These are phyloP conservation scores for Euclidia mi DNA, from an alignment of 2,888 invertebrate species.

Conservation along the genomic window DNA sequence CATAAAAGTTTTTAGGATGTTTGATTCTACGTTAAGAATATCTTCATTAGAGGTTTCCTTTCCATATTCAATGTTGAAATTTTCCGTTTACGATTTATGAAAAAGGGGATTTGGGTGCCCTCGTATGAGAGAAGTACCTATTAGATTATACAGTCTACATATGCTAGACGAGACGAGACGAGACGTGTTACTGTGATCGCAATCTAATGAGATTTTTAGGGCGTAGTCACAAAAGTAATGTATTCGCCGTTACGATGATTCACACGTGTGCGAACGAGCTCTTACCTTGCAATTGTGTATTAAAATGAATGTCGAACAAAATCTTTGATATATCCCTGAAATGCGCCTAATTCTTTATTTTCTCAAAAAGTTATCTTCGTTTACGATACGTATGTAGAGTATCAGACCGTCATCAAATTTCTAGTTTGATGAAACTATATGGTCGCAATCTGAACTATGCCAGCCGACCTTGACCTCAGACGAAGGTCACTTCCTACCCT, in stretches of 20 bases:
- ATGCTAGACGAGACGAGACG: slow-evolving; percentile 63
- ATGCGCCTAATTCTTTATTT: too few relatives aligned
- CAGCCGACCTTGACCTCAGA: too few relatives aligned
- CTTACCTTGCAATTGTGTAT: slow-evolving; percentile 34
- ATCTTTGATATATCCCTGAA: neutral
- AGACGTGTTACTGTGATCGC: slow-evolving; percentile 67
- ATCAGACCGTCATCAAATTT: too few relatives aligned
- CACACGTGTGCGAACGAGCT: slow-evolving; percentile 37
- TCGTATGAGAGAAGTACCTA: slow-evolving; percentile 68
- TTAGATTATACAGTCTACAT: slow-evolving; percentile 71
- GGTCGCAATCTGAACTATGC: too few relatives aligned
- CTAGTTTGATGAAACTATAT: too few relatives aligned
- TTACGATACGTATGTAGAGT: too few relatives aligned
- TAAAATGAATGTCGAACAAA: neutral
- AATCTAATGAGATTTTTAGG: slow-evolving; percentile 73
- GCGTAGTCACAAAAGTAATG: slow-evolving; percentile 58
- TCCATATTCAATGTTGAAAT: slow-evolving; percentile 68
- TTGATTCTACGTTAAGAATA: slow-evolving; percentile 67
- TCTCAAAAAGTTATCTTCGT: too few relatives aligned
- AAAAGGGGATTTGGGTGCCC: slow-evolving; percentile 70
- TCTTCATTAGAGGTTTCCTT: slow-evolving; percentile 65
- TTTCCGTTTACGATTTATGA: slow-evolving; percentile 75
- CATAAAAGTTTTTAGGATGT: slow-evolving; percentile 74
- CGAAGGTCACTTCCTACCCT: too few relatives aligned
- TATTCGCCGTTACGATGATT: slow-evolving; percentile 61